Base-by-base conservation (phyloP, 2,888 invertebrate species). In the Drosophila setosimentum region DNA sequence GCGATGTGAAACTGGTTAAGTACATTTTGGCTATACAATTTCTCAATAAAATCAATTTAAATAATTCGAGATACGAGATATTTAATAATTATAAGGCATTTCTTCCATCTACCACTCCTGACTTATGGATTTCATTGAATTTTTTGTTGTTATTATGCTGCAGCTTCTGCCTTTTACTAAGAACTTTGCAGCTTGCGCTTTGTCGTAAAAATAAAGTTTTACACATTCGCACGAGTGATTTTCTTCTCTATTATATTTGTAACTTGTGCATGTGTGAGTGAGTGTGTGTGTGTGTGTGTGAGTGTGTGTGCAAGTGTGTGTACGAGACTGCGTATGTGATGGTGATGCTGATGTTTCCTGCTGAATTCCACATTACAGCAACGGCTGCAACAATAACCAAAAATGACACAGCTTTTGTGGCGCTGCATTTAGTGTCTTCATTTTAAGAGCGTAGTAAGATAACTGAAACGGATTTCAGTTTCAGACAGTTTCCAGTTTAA, bases 161-260 rank as follows among this genome's bases (percentile, higher is more conserved):
- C 71, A 68, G 68, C 68, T 70, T 61, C 51, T 70, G 79, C 81
- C 79, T 76, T 75, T 68, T 76, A 71, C 83, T 77, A 83, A 87
- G 82, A 85, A 85, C 86, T 85, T 88, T 88, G 75, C 83, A 62
- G 86, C 85, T 73, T 85, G 82, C 88, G 80, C 80, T 85, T 78
- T 83, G 85, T 88, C 88, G 88, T 88, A 88, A 85, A 85, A 85
- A 85, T 88, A 88, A 85, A 85, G 86, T 85, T 85, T 78, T 78
- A 86, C 88, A 86, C 87, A 89, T 71, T 81, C 68, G 78, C 84
- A 73, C 79, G 51, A 80, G 58, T 76, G 83, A 80, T 80, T 87
- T 82, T 87, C 68, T 59, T 64, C 77, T 72, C 73, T 64, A 76
- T 75, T 80, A 83, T 83, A 76, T 86, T 72, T 76, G 80, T 88